phyloP scores from a whole-genome alignment of 2,888 invertebrate genomes.

The Trissolcus brochymenae region DNA sequence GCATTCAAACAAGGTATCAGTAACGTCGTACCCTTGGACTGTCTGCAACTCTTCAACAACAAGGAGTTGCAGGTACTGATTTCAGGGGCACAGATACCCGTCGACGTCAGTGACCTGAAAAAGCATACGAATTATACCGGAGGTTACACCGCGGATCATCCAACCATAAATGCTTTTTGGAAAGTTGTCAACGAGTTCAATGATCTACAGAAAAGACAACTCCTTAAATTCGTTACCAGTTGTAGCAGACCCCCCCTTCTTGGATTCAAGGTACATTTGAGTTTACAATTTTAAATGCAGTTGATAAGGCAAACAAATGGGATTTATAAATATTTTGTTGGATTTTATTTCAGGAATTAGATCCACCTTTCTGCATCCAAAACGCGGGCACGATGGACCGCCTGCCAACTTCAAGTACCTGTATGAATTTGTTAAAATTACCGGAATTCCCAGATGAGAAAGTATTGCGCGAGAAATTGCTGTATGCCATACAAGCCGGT shows the following conservation, averaged over 20 bases:
- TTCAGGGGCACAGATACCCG: constrained; percentile 95
- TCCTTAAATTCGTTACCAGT: constrained; percentile 98
- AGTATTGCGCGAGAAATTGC: constrained; percentile 87
- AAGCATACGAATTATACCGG: constrained; percentile 93
- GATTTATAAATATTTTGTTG: constrained; percentile 7
- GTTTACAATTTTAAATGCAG: neutral
- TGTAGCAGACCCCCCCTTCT: constrained; percentile 97
- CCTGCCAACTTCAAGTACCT: constrained; percentile 97
- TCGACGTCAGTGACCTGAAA: constrained; percentile 93
- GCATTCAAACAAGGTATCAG: constrained; percentile 94
- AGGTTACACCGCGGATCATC: constrained; percentile 89
- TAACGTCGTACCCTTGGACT: constrained; percentile 92
- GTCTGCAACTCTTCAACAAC: constrained; percentile 96
- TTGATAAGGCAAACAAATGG: neutral
- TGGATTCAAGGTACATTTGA: constrained; percentile 90
- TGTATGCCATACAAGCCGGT: constrained; percentile 95
- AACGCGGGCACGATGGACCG: constrained; percentile 93
- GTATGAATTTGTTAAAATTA: constrained; percentile 97
- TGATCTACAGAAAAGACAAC: constrained; percentile 88
- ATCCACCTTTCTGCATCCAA: constrained; percentile 97
- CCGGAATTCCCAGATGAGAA: constrained; percentile 91
- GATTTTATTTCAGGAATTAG: constrained; percentile 83
- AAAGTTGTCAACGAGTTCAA: constrained; percentile 88
- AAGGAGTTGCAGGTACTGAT: constrained; percentile 97
- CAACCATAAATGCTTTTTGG: constrained; percentile 94